Evolutionary conservation across 2,888 invertebrate species (phyloP).

Genomic region (Digitonthophagus gazella): DNA sequence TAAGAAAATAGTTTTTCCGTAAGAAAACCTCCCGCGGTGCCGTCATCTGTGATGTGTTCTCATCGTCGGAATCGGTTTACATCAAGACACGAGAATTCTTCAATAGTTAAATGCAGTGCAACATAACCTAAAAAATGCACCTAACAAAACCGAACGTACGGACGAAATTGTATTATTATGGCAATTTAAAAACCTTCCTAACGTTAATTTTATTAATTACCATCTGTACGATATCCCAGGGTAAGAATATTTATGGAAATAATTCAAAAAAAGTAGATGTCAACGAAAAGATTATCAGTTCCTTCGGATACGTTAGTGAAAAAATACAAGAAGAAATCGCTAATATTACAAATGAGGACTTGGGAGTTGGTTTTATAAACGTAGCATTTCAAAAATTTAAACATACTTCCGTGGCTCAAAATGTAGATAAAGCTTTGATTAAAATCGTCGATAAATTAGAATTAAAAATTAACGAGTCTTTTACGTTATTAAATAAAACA

Average conservation of each 20-base stretch:
- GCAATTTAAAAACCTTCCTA: constrained; percentile 13
- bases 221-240: constrained; percentile 15
- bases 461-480: constrained; percentile 43
- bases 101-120: background rate
- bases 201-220: constrained; percentile 20
- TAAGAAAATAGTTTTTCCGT: background rate
- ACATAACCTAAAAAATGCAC: background rate
- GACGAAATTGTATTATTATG: constrained; percentile 22
- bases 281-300: constrained; percentile 34
- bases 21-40: background rate
- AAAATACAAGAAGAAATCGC: constrained; percentile 42
- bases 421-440: constrained; percentile 41
- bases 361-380: constrained; percentile 44
- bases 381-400: constrained; percentile 48
- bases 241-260: constrained; percentile 28
- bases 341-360: constrained; percentile 44
- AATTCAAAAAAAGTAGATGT: constrained; percentile 32
- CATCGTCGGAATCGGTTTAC: background rate
- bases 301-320: constrained; percentile 35
- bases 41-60: background rate
- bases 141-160: too few species aligned
- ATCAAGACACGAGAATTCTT: background rate
- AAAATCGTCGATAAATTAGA: constrained; percentile 44
- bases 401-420: constrained; percentile 39
- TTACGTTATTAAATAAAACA: constrained; percentile 43